phyloP scores from a whole-genome alignment of 2,797 vertebrate genomes.

The Danio albolineatus region DNA sequence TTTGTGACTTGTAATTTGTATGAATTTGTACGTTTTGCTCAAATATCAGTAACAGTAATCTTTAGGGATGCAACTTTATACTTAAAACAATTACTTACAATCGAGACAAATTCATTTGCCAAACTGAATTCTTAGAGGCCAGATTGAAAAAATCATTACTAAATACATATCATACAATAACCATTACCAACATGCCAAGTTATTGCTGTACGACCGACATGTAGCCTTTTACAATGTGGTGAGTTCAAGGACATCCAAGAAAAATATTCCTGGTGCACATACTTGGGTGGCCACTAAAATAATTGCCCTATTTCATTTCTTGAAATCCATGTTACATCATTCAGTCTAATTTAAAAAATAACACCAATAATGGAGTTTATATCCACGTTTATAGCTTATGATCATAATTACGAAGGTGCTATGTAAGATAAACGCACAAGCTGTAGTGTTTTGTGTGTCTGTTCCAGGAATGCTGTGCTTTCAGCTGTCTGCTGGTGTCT shows the following conservation, averaged over 20 bases:
- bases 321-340: background rate
- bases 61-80: too few species aligned
- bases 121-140: too few species aligned
- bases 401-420: background rate
- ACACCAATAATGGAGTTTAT: background rate
- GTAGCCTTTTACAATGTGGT: slow-evolving; percentile 18
- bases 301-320: background rate
- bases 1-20: too few species aligned
- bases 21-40: too few species aligned
- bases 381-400: background rate
- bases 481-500: slow-evolving; percentile 62
- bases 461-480: slow-evolving; percentile 57
- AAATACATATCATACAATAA: background rate
- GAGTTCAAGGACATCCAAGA: slow-evolving; percentile 24
- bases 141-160: background rate
- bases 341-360: background rate
- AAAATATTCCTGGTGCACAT: slow-evolving; percentile 10
- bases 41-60: too few species aligned
- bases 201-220: slow-evolving; percentile 30
- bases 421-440: background rate
- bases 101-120: too few species aligned
- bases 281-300: slow-evolving; percentile 3
- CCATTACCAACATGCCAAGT: background rate
- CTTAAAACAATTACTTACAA: too few species aligned
- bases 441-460: slow-evolving; percentile 36